Evolutionary conservation across 2,797 vertebrate species (phyloP), one percentile per base, ranked within the genome.

Genomic region (Jordanella pulchra): DNA sequence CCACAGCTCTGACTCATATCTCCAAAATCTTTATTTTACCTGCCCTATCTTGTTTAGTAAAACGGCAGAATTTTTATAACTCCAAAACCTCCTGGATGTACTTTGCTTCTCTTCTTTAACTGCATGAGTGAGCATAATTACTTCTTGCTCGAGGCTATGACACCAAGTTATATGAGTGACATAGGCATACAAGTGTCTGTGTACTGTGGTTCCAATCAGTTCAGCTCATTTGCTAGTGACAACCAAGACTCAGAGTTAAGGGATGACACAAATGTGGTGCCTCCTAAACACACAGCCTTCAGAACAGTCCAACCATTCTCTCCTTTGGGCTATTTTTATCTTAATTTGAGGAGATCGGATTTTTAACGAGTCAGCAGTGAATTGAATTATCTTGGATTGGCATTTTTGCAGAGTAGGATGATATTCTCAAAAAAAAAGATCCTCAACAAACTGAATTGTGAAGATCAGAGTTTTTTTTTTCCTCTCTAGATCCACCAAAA

Each of bases 331-430:
- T 82, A 83, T 84, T 84, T 85, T 82, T 70, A 73, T 77, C 66
- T 55, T 39, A 30, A 69, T 84, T 73, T 65, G 65, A 80, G 61
- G 35, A 75, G 39, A 76, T 50, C 32, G 47, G 12, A 5, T 76
- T 78, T 80, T 65, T 63, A 47, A 75, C 21, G 66, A 87, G 50
- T 86, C 83, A 87, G 84, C 84, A 86, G 51, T 73, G 73, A 77
- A 79, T 67, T 69, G 39, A 86, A 84, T 82, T 76, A 79, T 72
- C 68, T 50, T 71, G 76, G 67, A 86, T 23, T 81, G 83, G 56
- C 87, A 79, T 72, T 81, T 88, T 72, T 84, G 83, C 82, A 79
- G 74, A 21, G 67, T 66, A 75, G 70, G 75, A 74, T 78, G 61
- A 65, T 80, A 69, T 78, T 69, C 74, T 75, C 27, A 78, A 77